A percentile compares a stretch with the other conserved stretches of the same genome.
Evolutionary conservation across 2,113 vertebrate genomes (phyloP).

Genomic region (Orycteropus afer): DNA sequence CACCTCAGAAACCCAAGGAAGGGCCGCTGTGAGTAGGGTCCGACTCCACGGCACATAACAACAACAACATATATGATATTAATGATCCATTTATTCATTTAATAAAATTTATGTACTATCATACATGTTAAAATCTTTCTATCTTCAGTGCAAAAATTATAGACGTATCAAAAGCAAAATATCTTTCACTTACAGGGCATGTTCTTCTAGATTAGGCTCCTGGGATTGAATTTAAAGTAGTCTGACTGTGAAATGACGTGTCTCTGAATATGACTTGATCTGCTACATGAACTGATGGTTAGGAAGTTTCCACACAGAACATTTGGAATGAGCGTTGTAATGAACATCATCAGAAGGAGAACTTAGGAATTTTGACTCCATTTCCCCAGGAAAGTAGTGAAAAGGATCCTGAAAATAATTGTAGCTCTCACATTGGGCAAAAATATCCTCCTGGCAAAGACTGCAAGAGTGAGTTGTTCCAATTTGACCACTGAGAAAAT

Average conservation of each 20-base stretch:
- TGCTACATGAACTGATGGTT: background rate
- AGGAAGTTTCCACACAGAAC: constrained; percentile 22
- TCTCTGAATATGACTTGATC: constrained; percentile 18
- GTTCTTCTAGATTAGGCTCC: constrained; percentile 13
- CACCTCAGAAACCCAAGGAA: no score
- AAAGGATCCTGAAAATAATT: background rate
- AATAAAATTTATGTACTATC: background rate
- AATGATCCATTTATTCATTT: background rate
- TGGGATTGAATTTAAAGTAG: constrained; percentile 1
- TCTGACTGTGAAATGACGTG: constrained; percentile 14
- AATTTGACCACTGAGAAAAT: constrained; percentile 29
- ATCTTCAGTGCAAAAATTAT: background rate
- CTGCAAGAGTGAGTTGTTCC: constrained; percentile 11
- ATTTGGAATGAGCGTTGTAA: background rate
- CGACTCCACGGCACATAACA: no score
- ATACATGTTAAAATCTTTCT: background rate
- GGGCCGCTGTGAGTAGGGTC: no score
- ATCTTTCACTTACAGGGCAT: background rate
- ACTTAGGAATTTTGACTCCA: background rate
- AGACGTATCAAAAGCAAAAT: background rate
- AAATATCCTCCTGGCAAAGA: constrained; percentile 17
- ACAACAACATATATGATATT: background rate
- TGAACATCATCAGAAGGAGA: background rate
- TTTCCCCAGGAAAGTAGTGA: constrained; percentile 29
- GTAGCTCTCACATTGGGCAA: background rate